phyloP scores from a whole-genome alignment of 1,140 invertebrate genomes.

The Drosophila rufa region DNA sequence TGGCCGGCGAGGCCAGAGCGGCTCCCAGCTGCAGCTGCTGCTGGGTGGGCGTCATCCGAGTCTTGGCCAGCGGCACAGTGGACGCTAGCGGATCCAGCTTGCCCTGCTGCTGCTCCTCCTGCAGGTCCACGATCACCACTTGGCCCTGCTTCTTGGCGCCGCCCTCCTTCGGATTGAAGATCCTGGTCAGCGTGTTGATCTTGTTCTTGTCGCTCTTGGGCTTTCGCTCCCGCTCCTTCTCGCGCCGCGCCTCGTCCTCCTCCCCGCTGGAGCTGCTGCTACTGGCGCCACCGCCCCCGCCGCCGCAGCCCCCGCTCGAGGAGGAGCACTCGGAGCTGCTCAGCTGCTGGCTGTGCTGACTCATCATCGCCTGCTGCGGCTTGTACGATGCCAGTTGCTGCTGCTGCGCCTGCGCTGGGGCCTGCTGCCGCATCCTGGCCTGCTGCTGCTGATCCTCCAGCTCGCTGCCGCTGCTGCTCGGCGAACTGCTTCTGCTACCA shows the following conservation, averaged over 20 bases:
- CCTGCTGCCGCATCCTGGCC: slow-evolving; percentile 19
- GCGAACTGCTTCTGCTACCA: slow-evolving; percentile 31
- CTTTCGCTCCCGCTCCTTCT: slow-evolving; percentile 57
- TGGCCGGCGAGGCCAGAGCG: slow-evolving; percentile 61
- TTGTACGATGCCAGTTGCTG: slow-evolving; percentile 28
- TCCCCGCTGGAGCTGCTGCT: slow-evolving; percentile 67
- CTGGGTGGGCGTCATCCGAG: slow-evolving; percentile 64
- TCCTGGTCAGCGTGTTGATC: slow-evolving; percentile 88
- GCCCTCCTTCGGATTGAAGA: slow-evolving; percentile 88
- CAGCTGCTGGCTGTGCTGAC: slow-evolving; percentile 36
- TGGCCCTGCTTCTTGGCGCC: slow-evolving; percentile 86
- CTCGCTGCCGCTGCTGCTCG: slow-evolving; percentile 37
- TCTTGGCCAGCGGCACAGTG: slow-evolving; percentile 30
- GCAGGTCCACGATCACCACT: slow-evolving; percentile 80
- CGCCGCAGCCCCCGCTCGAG: slow-evolving; percentile 50
- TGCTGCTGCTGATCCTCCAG: slow-evolving; percentile 29
- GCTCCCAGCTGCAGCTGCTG: slow-evolving; percentile 59
- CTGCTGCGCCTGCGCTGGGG: slow-evolving; percentile 5
- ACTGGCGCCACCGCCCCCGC: slow-evolving; percentile 30
- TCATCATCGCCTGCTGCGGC: slow-evolving; percentile 19
- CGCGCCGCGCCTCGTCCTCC: slow-evolving; percentile 55
- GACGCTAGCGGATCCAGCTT: slow-evolving; percentile 39
- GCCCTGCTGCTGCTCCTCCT: slow-evolving; percentile 71
- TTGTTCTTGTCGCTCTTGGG: slow-evolving; percentile 88
- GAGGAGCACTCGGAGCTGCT: slow-evolving; percentile 61